Evolutionary conservation across 1,140 invertebrate genomes (phyloP), one percentile per base, ranked within the genome.

Genomic region (Ctenoplectra terminalis): DNA sequence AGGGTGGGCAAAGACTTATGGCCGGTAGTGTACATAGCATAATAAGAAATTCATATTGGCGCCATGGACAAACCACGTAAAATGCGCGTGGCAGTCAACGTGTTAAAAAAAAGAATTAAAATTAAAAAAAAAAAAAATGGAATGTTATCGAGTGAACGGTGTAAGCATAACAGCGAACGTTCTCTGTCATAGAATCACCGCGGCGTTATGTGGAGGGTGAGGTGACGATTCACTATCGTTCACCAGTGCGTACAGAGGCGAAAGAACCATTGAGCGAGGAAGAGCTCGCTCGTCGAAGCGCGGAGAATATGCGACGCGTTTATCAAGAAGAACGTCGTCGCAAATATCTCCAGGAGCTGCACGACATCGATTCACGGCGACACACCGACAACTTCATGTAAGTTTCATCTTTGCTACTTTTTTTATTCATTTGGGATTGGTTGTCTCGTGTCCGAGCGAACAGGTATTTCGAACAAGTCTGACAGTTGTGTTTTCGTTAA

Each of bases 161-260:
- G 82, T 31, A 46, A 34, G 37, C 13, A 9, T 43, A 70, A 43
- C 56, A 87, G 82, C 54, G 63, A 60, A 56, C 76, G 46, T 80
- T 79, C 48, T 73, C 46, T 87, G 82, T 69, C 52, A 54, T 84
- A 98, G 97, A 97, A 95, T 97, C 97, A 82, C 96, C 96, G 60
- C 96, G 97, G 90, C 96, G 96, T 87, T 99, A 98, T 95, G 96
- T 97, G 88, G 97, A 98, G 94, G 96, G 97, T 88, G 97, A 98
- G 94, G 98, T 99, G 89, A 99, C 98, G 90, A 98, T 99, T 91
- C 98, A 98, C 93, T 99, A 98, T 95, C 95, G 96, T 90, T 97
- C 96, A 61, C 98, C 98, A 56, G 96, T 98, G 72, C 95, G 97
- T 81, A 95, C 97, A 89, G 97, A 98, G 92, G 96, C 97, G 74